Evolutionary conservation across 2,888 invertebrate genomes (phyloP), one percentile per base, ranked within the genome.

Genomic region (Pristionchus exspectatus): DNA sequence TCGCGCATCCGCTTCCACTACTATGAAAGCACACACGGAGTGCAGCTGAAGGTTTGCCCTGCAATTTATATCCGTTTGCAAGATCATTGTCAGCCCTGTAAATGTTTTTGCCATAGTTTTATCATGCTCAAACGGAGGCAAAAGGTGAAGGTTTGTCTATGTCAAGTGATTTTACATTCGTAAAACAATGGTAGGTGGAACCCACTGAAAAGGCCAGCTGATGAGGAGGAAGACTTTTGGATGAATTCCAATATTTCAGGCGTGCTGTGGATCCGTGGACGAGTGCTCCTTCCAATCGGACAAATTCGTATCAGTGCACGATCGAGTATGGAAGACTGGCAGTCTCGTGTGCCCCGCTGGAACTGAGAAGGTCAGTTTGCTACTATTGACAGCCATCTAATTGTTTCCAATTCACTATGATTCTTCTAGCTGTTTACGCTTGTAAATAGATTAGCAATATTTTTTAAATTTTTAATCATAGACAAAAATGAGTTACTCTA

Each of bases 11-110:
- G 94, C 86, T 95, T 95, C 93, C 94, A 94, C 89, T 95, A 93
- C 91, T 95, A 95, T 90, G 95, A 95, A 89, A 94, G 94, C 90
- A 95, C 95, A 1, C 95, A 95, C 83, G 95, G 95, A 90, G 94
- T 95, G 85, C 95, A 95, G 90, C 93, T 95, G 38, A 95, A 95
- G 90, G 94, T 93, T 24, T 10, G 59, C 33, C 1, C 24, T 4
- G 10, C 30, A 44, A 30, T 30, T 72, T 21, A 38, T 38, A 38
- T 38, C 38, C n/a, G n/a, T n/a, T n/a, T n/a, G n/a, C n/a, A n/a
- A n/a, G n/a, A n/a, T n/a, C n/a, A n/a, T n/a, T n/a, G n/a, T n/a
- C n/a, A n/a, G n/a, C n/a, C n/a, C n/a, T n/a, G n/a, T n/a, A n/a
- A n/a, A 38, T 38, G 3, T 38, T 38, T 38, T 38, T 38, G 38